Evolutionary conservation across 2,113 vertebrate species (phyloP).

Genomic region (Recurvirostra avosetta): DNA sequence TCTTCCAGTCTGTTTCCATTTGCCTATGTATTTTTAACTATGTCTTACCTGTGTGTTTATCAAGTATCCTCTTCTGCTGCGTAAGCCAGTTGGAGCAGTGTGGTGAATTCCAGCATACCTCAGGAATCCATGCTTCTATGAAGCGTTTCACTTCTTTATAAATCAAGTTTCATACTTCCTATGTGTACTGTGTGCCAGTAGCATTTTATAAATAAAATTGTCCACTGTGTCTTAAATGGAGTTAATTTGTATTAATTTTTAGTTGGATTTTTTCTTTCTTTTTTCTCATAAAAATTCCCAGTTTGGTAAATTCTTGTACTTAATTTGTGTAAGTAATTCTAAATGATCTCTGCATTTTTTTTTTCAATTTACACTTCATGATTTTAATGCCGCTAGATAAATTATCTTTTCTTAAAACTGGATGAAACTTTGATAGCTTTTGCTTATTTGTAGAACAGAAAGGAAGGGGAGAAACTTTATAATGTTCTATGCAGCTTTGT

Average conservation of each 20-base stretch:
- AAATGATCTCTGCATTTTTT: background rate
- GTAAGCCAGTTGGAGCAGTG: background rate
- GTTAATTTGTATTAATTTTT: background rate
- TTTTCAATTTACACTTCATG: background rate
- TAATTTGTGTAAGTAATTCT: background rate
- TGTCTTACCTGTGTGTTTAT: background rate
- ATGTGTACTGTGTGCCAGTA: background rate
- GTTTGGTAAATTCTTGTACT: background rate
- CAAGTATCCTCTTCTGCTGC: background rate
- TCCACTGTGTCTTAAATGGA: background rate
- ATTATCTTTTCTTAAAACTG: background rate
- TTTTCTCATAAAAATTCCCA: background rate
- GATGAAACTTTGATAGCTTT: background rate
- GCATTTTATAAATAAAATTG: constrained; percentile 44
- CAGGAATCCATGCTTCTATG: constrained; percentile 37
- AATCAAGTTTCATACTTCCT: background rate
- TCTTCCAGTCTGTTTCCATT: background rate
- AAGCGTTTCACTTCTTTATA: constrained; percentile 17
- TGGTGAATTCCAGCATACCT: background rate
- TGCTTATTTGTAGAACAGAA: background rate
- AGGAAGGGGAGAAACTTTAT: background rate
- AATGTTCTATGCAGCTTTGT: background rate
- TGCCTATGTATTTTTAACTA: background rate
- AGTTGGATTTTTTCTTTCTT: background rate
- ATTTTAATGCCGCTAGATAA: background rate